phyloP scores from a whole-genome alignment of 2,113 vertebrate genomes.

The Monarcha castaneiventris region DNA sequence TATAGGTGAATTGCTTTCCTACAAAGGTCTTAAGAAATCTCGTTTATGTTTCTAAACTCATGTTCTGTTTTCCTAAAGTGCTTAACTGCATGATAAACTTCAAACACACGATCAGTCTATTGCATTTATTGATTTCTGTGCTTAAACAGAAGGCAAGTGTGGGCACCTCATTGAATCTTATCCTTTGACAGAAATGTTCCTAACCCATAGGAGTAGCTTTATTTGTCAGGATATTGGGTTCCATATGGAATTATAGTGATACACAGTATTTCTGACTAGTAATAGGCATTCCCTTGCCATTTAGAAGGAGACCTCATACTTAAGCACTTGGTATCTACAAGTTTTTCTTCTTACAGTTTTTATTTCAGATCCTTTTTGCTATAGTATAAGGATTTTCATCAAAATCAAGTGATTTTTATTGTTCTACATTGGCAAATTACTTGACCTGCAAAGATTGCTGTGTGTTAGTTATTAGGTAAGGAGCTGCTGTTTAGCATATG shows the following conservation, averaged over 20 bases:
- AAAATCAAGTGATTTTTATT: not conserved
- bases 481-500: not conserved
- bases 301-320: not conserved
- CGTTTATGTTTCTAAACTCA: conserved; percentile 26
- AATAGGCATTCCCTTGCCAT: not conserved
- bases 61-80: conserved; percentile 11
- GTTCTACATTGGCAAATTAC: not conserved
- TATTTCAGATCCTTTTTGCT: not conserved
- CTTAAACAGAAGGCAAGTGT: not conserved
- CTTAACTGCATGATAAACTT: not conserved
- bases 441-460: not conserved
- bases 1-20: conserved; percentile 41
- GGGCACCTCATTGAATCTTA: not conserved
- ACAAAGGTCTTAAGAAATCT: conserved; percentile 25
- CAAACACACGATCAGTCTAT: not conserved
- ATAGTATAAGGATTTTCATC: not conserved
- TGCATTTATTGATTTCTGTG: conserved; percentile 25
- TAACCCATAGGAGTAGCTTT: not conserved
- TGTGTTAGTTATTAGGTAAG: not conserved
- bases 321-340: not conserved
- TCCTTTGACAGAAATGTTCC: not conserved
- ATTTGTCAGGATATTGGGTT: not conserved
- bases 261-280: not conserved
- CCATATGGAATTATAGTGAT: not conserved
- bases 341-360: not conserved